These are phyloP conservation scores for Grammomys dolichurus DNA, from an alignment of 2,113 vertebrate species.

Conservation along the genomic window DNA sequence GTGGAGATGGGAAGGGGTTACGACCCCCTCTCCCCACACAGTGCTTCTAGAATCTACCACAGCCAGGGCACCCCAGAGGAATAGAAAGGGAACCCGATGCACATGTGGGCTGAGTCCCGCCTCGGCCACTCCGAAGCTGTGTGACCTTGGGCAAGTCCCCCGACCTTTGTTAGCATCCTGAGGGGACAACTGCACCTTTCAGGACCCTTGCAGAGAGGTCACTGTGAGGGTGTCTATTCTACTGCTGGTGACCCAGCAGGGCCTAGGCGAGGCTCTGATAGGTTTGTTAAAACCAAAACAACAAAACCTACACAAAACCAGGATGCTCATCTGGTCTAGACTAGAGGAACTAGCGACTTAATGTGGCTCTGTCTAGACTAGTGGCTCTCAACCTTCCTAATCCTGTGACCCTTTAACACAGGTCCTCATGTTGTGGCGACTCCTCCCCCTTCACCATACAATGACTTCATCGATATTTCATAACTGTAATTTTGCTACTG, in stretches of 20 bases:
- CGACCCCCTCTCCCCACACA: too few species aligned
- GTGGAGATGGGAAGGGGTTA: not conserved
- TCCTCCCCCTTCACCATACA: not conserved
- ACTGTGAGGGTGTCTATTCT: not conserved
- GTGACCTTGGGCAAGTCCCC: not conserved
- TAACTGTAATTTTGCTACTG: not conserved
- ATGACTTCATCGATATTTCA: not conserved
- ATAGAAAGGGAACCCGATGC: not conserved
- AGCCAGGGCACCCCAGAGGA: not conserved
- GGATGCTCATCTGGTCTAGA: too few species aligned
- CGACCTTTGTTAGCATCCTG: not conserved
- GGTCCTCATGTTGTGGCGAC: not conserved
- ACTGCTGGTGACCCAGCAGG: not conserved
- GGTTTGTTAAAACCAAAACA: not conserved
- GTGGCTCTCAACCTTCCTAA: not conserved
- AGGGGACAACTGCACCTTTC: not conserved
- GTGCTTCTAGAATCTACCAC: not conserved
- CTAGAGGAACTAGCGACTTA: not conserved
- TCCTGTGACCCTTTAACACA: not conserved
- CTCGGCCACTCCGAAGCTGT: not conserved
- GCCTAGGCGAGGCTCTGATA: not conserved
- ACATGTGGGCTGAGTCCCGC: too few species aligned
- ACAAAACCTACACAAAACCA: not conserved
- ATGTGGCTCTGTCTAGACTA: rapidly evolving
- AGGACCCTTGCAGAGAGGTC: not conserved